Evolutionary conservation across 2,888 invertebrate genomes (phyloP), one percentile per base, ranked within the genome.

Genomic region (Ceraclea dissimilis): DNA sequence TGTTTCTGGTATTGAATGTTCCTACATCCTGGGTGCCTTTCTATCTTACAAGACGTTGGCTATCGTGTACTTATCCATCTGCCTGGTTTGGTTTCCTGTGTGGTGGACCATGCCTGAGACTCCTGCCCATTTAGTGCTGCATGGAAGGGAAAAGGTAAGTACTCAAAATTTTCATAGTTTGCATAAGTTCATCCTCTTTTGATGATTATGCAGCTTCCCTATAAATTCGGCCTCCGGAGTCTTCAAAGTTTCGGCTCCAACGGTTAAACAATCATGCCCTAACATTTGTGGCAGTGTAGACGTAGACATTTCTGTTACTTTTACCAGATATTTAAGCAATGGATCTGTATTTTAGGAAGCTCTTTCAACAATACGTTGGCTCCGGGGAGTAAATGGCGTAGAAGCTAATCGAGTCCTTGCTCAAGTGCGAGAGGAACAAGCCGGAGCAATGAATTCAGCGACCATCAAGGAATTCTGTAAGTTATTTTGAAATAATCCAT

Each of bases 101-200:
- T 73, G 76, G 65, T 68, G 76, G 18, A 54, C 70, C 10, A 75
- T 77, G 75, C 77, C 77, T 0, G 78, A 78, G 63, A 76, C 77
- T 1, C 78, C 78, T 0, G 76, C 75, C 62, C 76, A 70, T 61
- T 67, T 77, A 0, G 71, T 77, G 46, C 75, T 76, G 60, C 73
- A 74, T 59, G 76, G 75, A 2, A 75, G 75, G 62, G 64, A 75
- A 59, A 74, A 78, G 56, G 77, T 77, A 33, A 70, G 71, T 11
- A 31, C 31, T 31, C 31, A 31, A 31, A 31, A 31, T 31, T 6
- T 11, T 31, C 31, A 8, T 11, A 31, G 11, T 31, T 31, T 31
- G 6, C 11, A 31, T 31, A 31, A 31, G n/a, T n/a, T n/a, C n/a
- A n/a, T n/a, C n/a, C n/a, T n/a, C n/a, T n/a, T n/a, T n/a, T n/a